These are phyloP conservation scores for Notocelia uddmanniana DNA, from an alignment of 2,888 invertebrate species.

Conservation along the genomic window DNA sequence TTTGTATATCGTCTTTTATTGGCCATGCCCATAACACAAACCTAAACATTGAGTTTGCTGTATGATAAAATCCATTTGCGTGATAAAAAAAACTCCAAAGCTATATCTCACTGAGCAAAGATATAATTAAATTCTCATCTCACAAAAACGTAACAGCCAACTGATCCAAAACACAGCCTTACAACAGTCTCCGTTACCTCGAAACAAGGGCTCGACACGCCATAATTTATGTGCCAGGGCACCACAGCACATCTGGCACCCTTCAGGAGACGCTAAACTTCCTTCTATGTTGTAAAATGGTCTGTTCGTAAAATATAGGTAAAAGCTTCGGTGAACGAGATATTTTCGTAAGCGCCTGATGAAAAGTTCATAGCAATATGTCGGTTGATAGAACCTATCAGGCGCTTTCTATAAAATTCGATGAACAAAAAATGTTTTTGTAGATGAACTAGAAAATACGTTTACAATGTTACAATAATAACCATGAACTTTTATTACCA, in stretches of 20 bases:
- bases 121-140: not conserved
- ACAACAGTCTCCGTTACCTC: constrained; percentile 60
- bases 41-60: too few relatives aligned
- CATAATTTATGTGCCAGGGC: constrained; percentile 71
- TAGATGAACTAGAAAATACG: too few relatives aligned
- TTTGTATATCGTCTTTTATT: too few relatives aligned
- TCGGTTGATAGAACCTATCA: not conserved
- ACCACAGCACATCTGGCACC: constrained; percentile 68
- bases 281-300: constrained; percentile 33
- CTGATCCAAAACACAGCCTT: constrained; percentile 61
- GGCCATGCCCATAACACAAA: too few relatives aligned
- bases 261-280: constrained; percentile 55
- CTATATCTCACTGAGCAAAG: too few relatives aligned
- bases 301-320: constrained; percentile 35
- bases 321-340: constrained; percentile 1
- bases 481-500: too few relatives aligned
- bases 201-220: constrained; percentile 69
- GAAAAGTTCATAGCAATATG: constrained; percentile 32
- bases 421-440: not conserved
- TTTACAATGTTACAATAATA: too few relatives aligned
- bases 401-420: not conserved
- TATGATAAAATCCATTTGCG: too few relatives aligned
- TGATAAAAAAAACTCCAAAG: too few relatives aligned
- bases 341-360: constrained; percentile 28
- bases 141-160: not conserved